Evolutionary conservation across 2,797 vertebrate species (phyloP).

Genomic region (Eutrigla gurnardus): DNA sequence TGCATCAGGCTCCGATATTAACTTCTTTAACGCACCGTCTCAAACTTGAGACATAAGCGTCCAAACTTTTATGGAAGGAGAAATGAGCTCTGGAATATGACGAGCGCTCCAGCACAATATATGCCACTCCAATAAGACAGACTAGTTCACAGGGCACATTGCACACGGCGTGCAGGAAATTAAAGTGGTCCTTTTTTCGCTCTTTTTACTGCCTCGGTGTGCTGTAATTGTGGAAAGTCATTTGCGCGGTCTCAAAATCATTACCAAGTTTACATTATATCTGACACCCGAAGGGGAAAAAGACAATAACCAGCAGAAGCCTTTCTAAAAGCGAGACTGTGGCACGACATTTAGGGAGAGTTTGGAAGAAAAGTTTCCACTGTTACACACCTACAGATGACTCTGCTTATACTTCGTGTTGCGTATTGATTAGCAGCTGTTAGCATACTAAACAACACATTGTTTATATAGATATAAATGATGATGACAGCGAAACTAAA

Average conservation of each 20-base stretch:
- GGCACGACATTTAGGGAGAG: background rate
- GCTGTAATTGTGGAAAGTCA: constrained; percentile 8
- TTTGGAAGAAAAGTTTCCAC: constrained; percentile 1
- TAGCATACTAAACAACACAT: background rate
- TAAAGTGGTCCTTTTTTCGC: constrained; percentile 32
- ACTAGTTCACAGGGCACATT: constrained; percentile 35
- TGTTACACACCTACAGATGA: background rate
- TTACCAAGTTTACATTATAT: constrained; percentile 16
- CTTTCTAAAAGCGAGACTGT: background rate
- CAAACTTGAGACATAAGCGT: constrained; percentile 33
- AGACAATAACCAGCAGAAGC: constrained; percentile 18
- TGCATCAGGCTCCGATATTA: constrained; percentile 51
- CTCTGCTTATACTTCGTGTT: background rate
- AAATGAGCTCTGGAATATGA: constrained; percentile 50
- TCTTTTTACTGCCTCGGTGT: no score
- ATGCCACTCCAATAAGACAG: constrained; percentile 47
- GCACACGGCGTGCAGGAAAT: constrained; percentile 55
- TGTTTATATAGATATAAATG: no score
- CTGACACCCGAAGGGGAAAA: constrained; percentile 10
- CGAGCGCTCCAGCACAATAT: constrained; percentile 27
- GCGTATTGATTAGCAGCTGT: background rate
- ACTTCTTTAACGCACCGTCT: constrained; percentile 49
- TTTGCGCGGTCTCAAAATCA: constrained; percentile 14
- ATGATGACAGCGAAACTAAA: no score
- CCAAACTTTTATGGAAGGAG: constrained; percentile 53